Conservation (phyloP, 2,888 invertebrate species). For the Drosophila maculinotata region DNA sequence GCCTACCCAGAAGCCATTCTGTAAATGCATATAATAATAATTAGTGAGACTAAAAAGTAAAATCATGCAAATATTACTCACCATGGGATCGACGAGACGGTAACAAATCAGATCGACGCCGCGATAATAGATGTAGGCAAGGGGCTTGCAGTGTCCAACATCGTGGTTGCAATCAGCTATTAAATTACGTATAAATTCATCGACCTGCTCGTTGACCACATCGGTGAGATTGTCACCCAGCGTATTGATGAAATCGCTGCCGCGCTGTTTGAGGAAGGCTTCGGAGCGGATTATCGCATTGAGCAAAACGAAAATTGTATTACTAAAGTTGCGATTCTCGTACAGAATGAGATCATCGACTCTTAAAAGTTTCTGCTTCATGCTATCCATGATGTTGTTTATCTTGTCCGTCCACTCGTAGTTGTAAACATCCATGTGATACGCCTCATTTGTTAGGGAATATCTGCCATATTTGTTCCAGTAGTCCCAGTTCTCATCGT, state of each 20-base stretch:
- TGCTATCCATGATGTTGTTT: neutral
- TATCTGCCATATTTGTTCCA: constrained; percentile 4
- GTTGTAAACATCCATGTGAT: constrained; percentile 26
- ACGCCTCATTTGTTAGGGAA: constrained; percentile 30
- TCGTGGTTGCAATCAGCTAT: constrained; percentile 1
- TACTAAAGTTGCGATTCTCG: constrained; percentile 37
- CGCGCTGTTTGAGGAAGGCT: constrained; percentile 14
- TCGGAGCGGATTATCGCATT: constrained; percentile 26
- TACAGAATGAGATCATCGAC: constrained; percentile 47
- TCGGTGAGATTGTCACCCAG: constrained; percentile 39
- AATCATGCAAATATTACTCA: constrained; percentile 16
- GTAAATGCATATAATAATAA: constrained; percentile 47
- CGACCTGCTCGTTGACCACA: constrained; percentile 21
- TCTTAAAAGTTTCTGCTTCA: constrained; percentile 10
- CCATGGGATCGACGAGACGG: constrained; percentile 55
- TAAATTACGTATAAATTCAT: constrained; percentile 4
- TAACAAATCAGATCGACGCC: constrained; percentile 46
- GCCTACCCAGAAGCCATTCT: constrained; percentile 97
- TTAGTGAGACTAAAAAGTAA: neutral
- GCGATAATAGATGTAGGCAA: constrained; percentile 48
- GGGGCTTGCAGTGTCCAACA: constrained; percentile 50
- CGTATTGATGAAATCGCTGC: constrained; percentile 22
- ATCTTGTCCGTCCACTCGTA: constrained; percentile 9
- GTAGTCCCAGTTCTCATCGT: neutral
- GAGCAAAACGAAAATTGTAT: constrained; percentile 16